Percentiles rank a stretch among this genome's conserved stretches.
Evolutionary conservation across 2,888 invertebrate genomes (phyloP).

Genomic region (Apamea monoglypha): DNA sequence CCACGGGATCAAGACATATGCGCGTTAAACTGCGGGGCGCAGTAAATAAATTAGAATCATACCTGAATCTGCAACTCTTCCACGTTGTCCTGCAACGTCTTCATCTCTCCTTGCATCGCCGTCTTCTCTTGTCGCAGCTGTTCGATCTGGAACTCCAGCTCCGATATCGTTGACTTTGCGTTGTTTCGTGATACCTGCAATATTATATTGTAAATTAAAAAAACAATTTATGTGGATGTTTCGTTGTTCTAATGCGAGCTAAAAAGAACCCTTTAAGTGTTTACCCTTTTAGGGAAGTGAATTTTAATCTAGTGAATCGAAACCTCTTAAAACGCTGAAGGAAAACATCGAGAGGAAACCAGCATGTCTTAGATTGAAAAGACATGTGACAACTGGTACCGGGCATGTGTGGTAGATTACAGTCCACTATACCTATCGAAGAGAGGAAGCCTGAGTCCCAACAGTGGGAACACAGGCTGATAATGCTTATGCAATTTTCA

Average conservation of each 20-base stretch:
- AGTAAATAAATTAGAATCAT: neutral
- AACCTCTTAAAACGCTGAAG: neutral
- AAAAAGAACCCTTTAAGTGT: neutral
- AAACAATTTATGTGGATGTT: neutral
- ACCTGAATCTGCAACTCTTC: slow-evolving; percentile 93
- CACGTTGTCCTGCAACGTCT: slow-evolving; percentile 93
- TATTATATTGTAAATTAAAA: neutral
- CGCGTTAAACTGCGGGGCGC: neutral
- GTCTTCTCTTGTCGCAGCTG: slow-evolving; percentile 93
- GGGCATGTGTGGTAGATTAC: neutral
- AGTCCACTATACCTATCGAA: neutral
- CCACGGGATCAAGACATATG: neutral
- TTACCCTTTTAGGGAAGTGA: neutral
- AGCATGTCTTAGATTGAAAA: too few species aligned
- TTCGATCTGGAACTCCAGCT: slow-evolving; percentile 95
- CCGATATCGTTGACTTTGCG: slow-evolving; percentile 96
- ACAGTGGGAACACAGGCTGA: neutral
- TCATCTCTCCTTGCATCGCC: slow-evolving; percentile 93
- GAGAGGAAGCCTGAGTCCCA: neutral
- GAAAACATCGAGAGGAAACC: neutral
- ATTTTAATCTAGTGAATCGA: neutral
- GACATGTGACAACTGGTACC: neutral
- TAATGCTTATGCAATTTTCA: neutral
- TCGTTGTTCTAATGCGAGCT: neutral
- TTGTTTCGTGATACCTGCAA: slow-evolving; percentile 94